A percentile compares a stretch with the other conserved stretches of the same genome.
Conservation (phyloP, 2,113 vertebrate genomes). For the Toxostoma redivivum region DNA sequence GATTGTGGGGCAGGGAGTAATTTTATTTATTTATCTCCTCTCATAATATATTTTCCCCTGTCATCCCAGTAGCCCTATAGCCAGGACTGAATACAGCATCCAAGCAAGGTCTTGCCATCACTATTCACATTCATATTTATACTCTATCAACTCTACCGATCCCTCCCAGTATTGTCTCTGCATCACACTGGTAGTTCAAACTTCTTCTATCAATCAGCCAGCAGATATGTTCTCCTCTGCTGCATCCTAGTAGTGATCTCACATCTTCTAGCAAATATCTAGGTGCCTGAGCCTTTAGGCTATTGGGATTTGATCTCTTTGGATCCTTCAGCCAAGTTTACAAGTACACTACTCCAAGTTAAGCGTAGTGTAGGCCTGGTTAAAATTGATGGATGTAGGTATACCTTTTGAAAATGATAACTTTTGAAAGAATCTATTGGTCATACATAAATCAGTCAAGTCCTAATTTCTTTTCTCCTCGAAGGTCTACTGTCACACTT, state of each 20-base stretch:
- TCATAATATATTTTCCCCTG: neutral
- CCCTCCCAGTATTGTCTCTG: neutral
- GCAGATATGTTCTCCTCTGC: neutral
- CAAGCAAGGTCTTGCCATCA: neutral
- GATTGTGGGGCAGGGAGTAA: neutral
- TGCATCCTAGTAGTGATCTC: neutral
- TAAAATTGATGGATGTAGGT: neutral
- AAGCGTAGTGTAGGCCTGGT: neutral
- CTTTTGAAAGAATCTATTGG: neutral
- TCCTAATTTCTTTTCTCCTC: neutral
- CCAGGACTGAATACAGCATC: neutral
- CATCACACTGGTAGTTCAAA: neutral
- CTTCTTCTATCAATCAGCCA: neutral
- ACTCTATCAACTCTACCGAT: neutral
- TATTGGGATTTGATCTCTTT: neutral
- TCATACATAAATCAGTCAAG: neutral
- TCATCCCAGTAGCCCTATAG: neutral
- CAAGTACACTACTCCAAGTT: neutral
- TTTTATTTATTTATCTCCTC: neutral
- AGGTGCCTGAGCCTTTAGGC: neutral
- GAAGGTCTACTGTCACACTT: neutral
- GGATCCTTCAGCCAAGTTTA: neutral
- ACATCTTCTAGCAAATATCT: neutral
- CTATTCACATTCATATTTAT: neutral
- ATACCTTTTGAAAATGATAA: neutral